These are phyloP conservation scores for Drosophila paramelanica DNA, from an alignment of 2,888 invertebrate species.

Conservation along the genomic window DNA sequence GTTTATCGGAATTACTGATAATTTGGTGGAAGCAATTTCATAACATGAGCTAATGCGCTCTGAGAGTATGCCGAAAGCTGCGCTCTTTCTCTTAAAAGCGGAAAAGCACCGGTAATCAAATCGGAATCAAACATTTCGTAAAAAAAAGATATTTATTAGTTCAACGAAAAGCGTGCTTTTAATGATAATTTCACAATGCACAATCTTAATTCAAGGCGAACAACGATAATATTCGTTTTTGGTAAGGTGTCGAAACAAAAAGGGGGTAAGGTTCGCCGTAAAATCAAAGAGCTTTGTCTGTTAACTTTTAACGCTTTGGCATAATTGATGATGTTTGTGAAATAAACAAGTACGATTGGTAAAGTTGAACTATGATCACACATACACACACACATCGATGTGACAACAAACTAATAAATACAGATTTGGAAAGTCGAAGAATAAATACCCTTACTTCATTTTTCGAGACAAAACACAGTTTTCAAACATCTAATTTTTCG, in stretches of 20 bases:
- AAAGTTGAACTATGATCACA: neutral
- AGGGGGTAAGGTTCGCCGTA: neutral
- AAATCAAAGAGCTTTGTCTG: neutral
- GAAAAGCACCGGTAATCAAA: neutral
- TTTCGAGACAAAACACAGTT: too few species aligned
- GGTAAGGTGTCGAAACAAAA: too few species aligned
- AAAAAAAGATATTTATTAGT: too few species aligned
- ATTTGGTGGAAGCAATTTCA: conserved; percentile 8
- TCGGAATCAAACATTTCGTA: neutral
- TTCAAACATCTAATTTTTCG: too few species aligned
- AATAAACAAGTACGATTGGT: neutral
- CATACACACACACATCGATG: neutral
- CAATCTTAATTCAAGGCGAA: neutral
- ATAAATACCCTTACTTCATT: neutral
- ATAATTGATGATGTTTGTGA: neutral
- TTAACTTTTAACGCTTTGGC: neutral
- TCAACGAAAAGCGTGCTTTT: too few species aligned
- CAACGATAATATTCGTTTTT: neutral
- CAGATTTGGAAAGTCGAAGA: neutral
- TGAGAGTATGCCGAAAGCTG: neutral
- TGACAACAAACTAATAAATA: neutral
- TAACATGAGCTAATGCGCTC: conserved; percentile 1
- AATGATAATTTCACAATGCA: neutral
- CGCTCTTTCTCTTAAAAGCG: neutral
- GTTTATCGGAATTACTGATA: conserved; percentile 6